Evolutionary conservation across 2,888 invertebrate genomes (phyloP).

Genomic region (Cantharis lateralis): DNA sequence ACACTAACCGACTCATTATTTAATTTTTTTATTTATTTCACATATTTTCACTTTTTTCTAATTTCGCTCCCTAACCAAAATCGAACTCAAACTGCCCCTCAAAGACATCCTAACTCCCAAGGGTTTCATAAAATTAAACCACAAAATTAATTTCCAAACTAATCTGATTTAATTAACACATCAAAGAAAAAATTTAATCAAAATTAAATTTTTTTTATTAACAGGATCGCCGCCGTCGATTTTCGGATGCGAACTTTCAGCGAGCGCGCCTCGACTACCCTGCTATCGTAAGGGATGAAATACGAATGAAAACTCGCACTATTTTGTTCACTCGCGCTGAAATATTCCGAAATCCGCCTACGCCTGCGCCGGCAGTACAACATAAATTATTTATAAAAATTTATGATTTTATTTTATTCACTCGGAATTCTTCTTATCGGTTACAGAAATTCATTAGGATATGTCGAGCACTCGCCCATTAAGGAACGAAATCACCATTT

Average conservation of each 20-base stretch:
- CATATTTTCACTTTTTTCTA: neutral
- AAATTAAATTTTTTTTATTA: neutral
- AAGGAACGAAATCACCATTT: too few relatives aligned
- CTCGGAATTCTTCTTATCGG: neutral
- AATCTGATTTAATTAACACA: neutral
- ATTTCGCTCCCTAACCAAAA: neutral
- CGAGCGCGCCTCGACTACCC: slow-evolving; percentile 27
- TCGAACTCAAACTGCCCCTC: slow-evolving; percentile 3
- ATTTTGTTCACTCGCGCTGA: neutral
- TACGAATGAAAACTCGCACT: slow-evolving; percentile 38
- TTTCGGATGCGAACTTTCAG: neutral
- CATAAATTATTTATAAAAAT: neutral
- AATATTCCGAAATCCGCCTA: neutral
- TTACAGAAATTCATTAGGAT: neutral
- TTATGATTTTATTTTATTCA: neutral
- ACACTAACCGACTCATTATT: slow-evolving; percentile 50
- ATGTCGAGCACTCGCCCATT: neutral
- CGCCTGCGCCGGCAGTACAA: neutral
- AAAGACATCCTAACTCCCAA: neutral
- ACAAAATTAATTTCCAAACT: neutral
- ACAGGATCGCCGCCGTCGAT: neutral
- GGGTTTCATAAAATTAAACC: neutral
- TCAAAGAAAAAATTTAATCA: neutral
- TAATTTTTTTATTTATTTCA: neutral
- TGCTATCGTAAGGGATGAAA: slow-evolving; percentile 34